Percentiles rank a stretch among this genome's conserved stretches.
These are phyloP conservation scores for Hydra vulgaris DNA, from an alignment of 30 jellyfish, hydroid and myxozoan genomes.

Conservation along the genomic window DNA sequence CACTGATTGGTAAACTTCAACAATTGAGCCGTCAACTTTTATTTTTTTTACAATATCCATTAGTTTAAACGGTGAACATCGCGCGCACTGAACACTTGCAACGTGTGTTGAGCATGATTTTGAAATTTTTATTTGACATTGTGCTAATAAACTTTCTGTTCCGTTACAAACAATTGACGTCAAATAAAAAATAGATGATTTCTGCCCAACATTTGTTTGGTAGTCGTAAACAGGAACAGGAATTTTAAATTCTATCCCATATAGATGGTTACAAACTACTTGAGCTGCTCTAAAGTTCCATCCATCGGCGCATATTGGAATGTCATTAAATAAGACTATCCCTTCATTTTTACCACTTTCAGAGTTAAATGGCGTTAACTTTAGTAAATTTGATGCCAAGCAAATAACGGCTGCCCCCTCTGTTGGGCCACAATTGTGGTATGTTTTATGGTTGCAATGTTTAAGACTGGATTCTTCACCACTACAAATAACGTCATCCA, in stretches of 20 bases:
- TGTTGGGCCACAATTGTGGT: too few species aligned
- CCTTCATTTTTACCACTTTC: too few species aligned
- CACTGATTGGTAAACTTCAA: background rate
- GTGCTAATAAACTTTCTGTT: background rate
- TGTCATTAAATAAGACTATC: too few species aligned
- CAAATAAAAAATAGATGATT: background rate
- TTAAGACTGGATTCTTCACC: too few species aligned
- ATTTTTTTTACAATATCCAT: background rate
- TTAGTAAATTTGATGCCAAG: too few species aligned
- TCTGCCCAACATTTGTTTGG: background rate
- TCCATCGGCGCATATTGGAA: background rate
- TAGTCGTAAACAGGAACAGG: too few species aligned
- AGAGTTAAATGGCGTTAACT: too few species aligned
- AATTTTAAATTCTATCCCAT: background rate
- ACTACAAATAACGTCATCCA: too few species aligned
- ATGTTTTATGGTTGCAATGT: too few species aligned
- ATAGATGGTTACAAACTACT: background rate
- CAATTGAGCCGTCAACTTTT: background rate
- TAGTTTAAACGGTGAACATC: background rate
- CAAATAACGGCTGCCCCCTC: too few species aligned
- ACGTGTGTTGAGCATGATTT: background rate
- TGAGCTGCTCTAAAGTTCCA: background rate
- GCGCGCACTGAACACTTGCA: background rate
- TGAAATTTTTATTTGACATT: background rate
- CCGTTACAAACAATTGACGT: background rate